Conservation (phyloP, 2,888 invertebrate species). For the Tubiluchus corallicola region DNA sequence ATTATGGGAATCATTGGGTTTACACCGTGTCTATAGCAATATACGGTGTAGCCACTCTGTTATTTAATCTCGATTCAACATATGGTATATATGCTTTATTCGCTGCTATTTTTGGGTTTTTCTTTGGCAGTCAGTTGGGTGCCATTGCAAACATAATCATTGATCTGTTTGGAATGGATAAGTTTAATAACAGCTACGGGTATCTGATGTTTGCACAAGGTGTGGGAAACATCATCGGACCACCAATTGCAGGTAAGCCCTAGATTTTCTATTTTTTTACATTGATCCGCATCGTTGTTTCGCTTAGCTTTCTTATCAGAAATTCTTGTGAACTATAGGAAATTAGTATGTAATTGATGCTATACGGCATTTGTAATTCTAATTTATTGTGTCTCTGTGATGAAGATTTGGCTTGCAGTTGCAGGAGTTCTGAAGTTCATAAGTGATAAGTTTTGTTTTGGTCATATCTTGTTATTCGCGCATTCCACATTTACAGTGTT, state of each 20-base stretch:
- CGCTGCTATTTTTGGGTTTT: background rate
- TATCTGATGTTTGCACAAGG: background rate
- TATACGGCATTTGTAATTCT: too few species aligned
- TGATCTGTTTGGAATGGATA: background rate
- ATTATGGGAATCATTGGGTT: background rate
- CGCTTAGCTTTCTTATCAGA: too few species aligned
- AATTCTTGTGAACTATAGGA: too few species aligned
- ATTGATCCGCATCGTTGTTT: too few species aligned
- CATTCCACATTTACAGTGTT: too few species aligned
- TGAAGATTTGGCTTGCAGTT: too few species aligned
- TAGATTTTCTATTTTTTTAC: too few species aligned
- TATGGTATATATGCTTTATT: background rate
- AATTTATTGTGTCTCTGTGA: too few species aligned
- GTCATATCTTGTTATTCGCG: too few species aligned
- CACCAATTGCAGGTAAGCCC: background rate
- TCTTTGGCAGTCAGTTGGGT: background rate
- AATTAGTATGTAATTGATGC: too few species aligned
- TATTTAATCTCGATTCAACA: background rate
- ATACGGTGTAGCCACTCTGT: background rate
- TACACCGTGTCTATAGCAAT: background rate
- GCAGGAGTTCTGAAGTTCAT: too few species aligned
- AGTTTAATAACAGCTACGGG: conserved; percentile 1
- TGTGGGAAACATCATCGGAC: background rate
- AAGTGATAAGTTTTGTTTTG: too few species aligned
- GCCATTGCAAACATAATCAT: background rate